Base-by-base conservation (phyloP, 1,140 invertebrate genomes). In the Platyscapa corneri region DNA sequence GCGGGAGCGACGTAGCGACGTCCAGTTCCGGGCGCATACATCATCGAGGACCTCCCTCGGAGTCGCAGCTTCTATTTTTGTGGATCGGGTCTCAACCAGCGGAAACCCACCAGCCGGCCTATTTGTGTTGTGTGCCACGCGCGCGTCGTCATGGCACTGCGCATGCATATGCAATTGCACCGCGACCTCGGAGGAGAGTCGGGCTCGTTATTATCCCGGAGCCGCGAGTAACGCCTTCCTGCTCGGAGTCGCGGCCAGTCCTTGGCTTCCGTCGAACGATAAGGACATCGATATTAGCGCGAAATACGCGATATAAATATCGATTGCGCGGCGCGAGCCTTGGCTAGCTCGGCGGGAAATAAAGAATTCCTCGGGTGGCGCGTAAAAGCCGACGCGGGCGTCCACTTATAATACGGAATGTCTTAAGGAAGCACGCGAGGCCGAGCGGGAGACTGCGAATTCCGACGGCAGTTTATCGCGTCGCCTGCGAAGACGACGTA, bases 121-220 rank as follows among this genome's bases (percentile, higher is more conserved):
- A 65, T 83, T 64, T 60, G 42, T 46, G 82, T 23, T 64, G 42
- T 67, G 42, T 37, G 46, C 42, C 42, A 8, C 65, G 46, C n/a
- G 76, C 0, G 27, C 34, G 80, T 56, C 65, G 80, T 27, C 46
- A 32, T 49, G 80, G 67, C 79, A 32, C 27, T 80, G 64, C 65
- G 30, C 37, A 74, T 72, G 67, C 65, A 81, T 81, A 70, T 81
- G 79, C 80, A 56, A 82, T 72, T 60, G 67, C 42, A n/a, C 77
- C 34, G n/a, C 32, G 27, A 12, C 27, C 16, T 1, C 32, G 12
- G 16, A 60, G n/a, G n/a, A 65, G 6, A 53, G 46, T 77, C 3
- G 46, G 1, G 27, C 75, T 49, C 75, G 46, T 75, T 75, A 75
- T 75, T 75, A 75, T 46, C 42, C n/a, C n/a, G 37, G 39, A 5